Base-by-base conservation (phyloP, 2,113 vertebrate species). In the Phalacrocorax brasilianus region DNA sequence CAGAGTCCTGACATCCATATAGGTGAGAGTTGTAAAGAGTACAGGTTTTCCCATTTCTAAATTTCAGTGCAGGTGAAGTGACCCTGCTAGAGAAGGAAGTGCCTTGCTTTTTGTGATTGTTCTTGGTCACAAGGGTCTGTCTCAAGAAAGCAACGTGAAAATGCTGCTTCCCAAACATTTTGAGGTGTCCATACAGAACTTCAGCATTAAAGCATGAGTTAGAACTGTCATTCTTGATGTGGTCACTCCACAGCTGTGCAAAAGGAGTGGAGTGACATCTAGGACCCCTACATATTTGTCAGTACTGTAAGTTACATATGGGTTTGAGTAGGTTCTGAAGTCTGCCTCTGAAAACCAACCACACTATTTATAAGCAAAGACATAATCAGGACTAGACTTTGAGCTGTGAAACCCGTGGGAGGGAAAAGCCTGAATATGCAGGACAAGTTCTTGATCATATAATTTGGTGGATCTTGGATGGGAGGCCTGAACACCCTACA, bases 251-350 rank as follows among this genome's bases (percentile, higher is more conserved):
- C 9, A 17, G 9, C 20, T 33, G 7, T 53, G 23, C 28, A 62
- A 75, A 84, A 71, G 40, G 17, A 27, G 40, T 71, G 32, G 20
- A 55, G 18, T 59, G 22, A 55, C 38, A 70, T 32, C n/a, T 79
- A 53, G 19, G 30, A 49, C 5, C 12, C 2, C 6, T 49, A 70
- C 2, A 17, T 27, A 66, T 42, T 47, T 63, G 13, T 35, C 3
- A 11, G 21, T 40, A 33, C 8, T 52, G 8, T 68, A 58, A 56
- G 8, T 35, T 35, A 22, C 0, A 0, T 56, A 11, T 70, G 21
- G 6, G 27, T 62, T 55, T 71, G 16, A 32, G 26, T 30, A 49
- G 16, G 9, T 56, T 82, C 68, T 62, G 50, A 73, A 74, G 8
- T 38, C 56, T 90, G 26, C 24, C 52, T 82, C 38, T 74, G 33